Evolutionary conservation across 2,797 vertebrate genomes (phyloP).

Genomic region (Sebastolobus altivelis): DNA sequence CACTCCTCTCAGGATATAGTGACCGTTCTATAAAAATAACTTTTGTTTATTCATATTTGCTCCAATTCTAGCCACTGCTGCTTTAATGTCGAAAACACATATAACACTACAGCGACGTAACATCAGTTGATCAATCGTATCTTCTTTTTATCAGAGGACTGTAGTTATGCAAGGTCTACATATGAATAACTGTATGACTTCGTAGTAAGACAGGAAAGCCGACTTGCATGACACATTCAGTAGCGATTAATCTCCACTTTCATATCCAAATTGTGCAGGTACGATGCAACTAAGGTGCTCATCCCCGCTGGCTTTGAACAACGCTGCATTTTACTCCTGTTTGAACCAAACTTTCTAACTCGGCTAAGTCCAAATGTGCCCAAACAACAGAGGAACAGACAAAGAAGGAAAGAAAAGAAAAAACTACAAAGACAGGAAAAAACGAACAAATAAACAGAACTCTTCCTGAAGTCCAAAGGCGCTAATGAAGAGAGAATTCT

Average conservation of each 20-base stretch:
- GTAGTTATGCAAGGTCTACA: not conserved
- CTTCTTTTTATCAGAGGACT: not conserved
- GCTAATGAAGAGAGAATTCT: constrained; percentile 86
- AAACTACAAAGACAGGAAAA: constrained; percentile 75
- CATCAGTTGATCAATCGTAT: not conserved
- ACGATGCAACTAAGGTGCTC: constrained; percentile 38
- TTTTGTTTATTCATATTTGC: too few relatives aligned
- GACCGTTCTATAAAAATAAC: too few relatives aligned
- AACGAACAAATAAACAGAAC: constrained; percentile 80
- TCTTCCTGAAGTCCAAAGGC: constrained; percentile 85
- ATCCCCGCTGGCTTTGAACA: constrained; percentile 29
- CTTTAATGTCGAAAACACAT: not conserved
- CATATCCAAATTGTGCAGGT: constrained; percentile 55
- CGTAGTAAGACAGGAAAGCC: not conserved
- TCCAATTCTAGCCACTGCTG: too few relatives aligned
- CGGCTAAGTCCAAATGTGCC: constrained; percentile 67
- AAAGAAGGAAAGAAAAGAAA: constrained; percentile 71
- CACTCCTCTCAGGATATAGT: too few relatives aligned
- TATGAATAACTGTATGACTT: not conserved
- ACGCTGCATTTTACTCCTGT: constrained; percentile 51
- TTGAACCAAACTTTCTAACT: constrained; percentile 75
- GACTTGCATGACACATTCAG: not conserved
- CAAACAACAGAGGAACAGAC: constrained; percentile 75
- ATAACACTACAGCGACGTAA: not conserved
- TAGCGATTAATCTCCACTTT: constrained; percentile 22